phyloP scores from a whole-genome alignment of 2,888 invertebrate species.

The Acrocera orbiculus region DNA sequence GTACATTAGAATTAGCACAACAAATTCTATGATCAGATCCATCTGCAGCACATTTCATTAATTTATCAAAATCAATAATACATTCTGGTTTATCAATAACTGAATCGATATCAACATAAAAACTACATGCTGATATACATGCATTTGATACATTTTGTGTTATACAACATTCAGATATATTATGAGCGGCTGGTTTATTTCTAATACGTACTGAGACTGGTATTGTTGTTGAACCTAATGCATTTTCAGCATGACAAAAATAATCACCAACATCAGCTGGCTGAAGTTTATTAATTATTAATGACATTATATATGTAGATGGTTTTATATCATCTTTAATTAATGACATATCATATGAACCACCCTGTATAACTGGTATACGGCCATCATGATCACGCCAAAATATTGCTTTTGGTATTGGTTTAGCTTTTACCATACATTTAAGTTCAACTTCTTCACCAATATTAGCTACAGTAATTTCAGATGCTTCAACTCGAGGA shows the following conservation, averaged over 20 bases:
- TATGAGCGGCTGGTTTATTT: slow-evolving; percentile 42
- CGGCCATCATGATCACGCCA: slow-evolving; percentile 61
- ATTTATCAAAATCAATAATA: slow-evolving; percentile 64
- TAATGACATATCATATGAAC: slow-evolving; percentile 50
- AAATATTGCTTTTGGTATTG: slow-evolving; percentile 64
- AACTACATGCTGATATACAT: slow-evolving; percentile 71
- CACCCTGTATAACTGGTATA: slow-evolving; percentile 57
- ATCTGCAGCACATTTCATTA: slow-evolving; percentile 72
- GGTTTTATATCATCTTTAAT: slow-evolving; percentile 43
- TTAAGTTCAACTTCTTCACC: slow-evolving; percentile 62
- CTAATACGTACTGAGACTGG: slow-evolving; percentile 57
- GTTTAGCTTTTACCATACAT: slow-evolving; percentile 60
- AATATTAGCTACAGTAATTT: slow-evolving; percentile 56
- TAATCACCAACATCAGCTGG: slow-evolving; percentile 61
- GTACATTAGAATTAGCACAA: slow-evolving; percentile 63
- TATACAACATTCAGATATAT: slow-evolving; percentile 66
- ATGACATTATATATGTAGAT: slow-evolving; percentile 53
- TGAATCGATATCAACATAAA: slow-evolving; percentile 66
- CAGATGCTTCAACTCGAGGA: slow-evolving; percentile 58
- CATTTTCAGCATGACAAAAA: slow-evolving; percentile 71
- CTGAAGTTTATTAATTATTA: slow-evolving; percentile 53
- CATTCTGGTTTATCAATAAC: slow-evolving; percentile 67
- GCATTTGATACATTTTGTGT: slow-evolving; percentile 57
- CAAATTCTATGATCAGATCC: slow-evolving; percentile 70
- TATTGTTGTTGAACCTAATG: slow-evolving; percentile 53